Evolutionary conservation across 2,888 invertebrate species (phyloP), one percentile per base, ranked within the genome.

Genomic region (Melipona bicolor): DNA sequence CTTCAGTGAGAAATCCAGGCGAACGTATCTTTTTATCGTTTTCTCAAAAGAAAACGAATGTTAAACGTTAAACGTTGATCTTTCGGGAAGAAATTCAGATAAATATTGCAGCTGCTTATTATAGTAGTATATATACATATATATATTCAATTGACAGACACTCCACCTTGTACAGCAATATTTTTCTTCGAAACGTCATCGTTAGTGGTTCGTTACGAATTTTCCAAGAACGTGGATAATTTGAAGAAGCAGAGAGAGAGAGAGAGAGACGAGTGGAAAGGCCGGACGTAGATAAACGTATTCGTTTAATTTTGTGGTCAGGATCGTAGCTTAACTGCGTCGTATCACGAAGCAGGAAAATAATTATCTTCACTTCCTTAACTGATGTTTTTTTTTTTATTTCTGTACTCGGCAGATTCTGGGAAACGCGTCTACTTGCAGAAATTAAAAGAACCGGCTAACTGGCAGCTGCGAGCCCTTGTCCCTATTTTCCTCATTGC

Each of bases 1-100:
- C 61, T 32, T 32, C 67, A 36, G 56, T 49, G 50, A 85, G 75
- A 81, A 77, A 70, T 81, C 71, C 69, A 59, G 56, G 27, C 50
- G 24, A 11, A 64, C 15, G 61, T 49, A n/a, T 32, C 68, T 36
- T 68, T 61, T 61, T 52, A 67, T 77, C 67, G 61, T 71, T 59
- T 43, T 72, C n/a, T 17, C 19, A 6, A 17, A 59, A 3, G 15
- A 2, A 11, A 43, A 27, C n/a, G 50, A 24, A 43, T 9, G 62
- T 59, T 59, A 59, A 15, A 24, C n/a, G 24, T 36, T 36, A 9
- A 36, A 36, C 36, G 9, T 43, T 9, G 11, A 43, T 9, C 11
- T 1, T 9, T 0, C 43, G 11, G 43, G 1, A 43, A 9, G 43
- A 27, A 27, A 19, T 32, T 32, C 9, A 61, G 27, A 17, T 61